Evolutionary conservation across 2,888 invertebrate species (phyloP).

Genomic region (Campaea margaritaria): DNA sequence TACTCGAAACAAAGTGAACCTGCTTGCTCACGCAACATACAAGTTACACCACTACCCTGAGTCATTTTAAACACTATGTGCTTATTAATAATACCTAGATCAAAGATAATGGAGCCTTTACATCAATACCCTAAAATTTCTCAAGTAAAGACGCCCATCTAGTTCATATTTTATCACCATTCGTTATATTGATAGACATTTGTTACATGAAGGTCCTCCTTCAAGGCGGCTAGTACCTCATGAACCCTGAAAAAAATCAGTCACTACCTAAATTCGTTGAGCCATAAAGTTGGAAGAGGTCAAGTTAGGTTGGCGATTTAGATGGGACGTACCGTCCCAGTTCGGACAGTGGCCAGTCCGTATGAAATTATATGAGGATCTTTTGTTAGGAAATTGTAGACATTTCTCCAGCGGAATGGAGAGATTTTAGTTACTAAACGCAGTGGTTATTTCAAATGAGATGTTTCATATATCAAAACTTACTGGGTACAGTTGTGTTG

Average conservation of each 20-base stretch:
- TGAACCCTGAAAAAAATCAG: conserved; percentile 12
- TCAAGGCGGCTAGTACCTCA: neutral
- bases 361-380: conserved; percentile 54
- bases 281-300: conserved; percentile 28
- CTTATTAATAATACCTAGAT: too few relatives aligned
- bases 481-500: conserved; percentile 3
- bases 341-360: conserved; percentile 46
- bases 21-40: too few relatives aligned
- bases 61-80: too few relatives aligned
- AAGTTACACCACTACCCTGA: too few relatives aligned
- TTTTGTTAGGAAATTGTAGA: conserved; percentile 54
- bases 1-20: too few relatives aligned
- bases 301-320: conserved; percentile 45
- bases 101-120: neutral
- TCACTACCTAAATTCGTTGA: conserved; percentile 11
- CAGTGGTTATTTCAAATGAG: conserved; percentile 26
- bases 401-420: conserved; percentile 48
- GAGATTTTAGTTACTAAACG: conserved; percentile 24
- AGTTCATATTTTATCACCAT: conserved; percentile 49
- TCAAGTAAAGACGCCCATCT: conserved; percentile 15
- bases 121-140: neutral
- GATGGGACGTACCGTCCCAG: conserved; percentile 41
- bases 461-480: conserved; percentile 35
- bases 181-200: conserved; percentile 50
- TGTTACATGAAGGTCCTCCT: conserved; percentile 31